phyloP scores from a whole-genome alignment of 1,140 invertebrate genomes.

The Wiebesia pumilae region DNA sequence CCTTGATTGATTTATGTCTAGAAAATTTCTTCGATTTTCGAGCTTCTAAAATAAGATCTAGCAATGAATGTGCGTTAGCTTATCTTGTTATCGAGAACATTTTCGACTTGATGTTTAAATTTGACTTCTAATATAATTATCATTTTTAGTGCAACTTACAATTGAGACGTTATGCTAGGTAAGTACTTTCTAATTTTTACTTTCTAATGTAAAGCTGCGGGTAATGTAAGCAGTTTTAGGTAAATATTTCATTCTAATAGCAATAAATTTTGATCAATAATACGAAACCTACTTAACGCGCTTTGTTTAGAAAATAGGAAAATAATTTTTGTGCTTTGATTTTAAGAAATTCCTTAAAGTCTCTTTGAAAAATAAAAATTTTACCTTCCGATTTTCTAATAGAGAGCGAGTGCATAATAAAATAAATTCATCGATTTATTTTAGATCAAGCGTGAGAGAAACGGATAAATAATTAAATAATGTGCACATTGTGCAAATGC shows the following conservation, averaged over 20 bases:
- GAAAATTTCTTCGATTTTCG: slow-evolving; percentile 14
- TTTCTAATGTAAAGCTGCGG: background rate
- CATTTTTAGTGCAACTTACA: background rate
- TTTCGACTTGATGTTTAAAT: slow-evolving; percentile 3
- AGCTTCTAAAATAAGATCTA: slow-evolving; percentile 27
- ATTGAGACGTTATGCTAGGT: background rate
- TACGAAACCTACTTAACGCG: background rate
- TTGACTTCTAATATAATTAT: slow-evolving; percentile 9
- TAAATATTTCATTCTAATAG: background rate
- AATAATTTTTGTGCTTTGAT: background rate
- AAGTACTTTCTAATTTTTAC: slow-evolving; percentile 16
- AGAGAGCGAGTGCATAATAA: too few relatives aligned
- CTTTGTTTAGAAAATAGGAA: background rate
- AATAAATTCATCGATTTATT: slow-evolving; percentile 7
- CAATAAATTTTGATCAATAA: too few relatives aligned
- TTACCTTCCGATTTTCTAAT: background rate
- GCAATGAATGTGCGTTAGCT: background rate
- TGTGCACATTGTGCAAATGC: background rate
- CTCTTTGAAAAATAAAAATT: background rate
- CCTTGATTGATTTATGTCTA: slow-evolving; percentile 42
- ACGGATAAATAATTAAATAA: background rate
- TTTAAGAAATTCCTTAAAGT: background rate
- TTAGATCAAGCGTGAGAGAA: slow-evolving; percentile 24
- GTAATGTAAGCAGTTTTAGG: background rate
- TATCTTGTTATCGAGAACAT: slow-evolving; percentile 40